A percentile compares a stretch with the other conserved stretches of the same genome.
These are phyloP conservation scores for Paramormyrops hopkinsi DNA, from an alignment of 2,797 vertebrate genomes.

Conservation along the genomic window DNA sequence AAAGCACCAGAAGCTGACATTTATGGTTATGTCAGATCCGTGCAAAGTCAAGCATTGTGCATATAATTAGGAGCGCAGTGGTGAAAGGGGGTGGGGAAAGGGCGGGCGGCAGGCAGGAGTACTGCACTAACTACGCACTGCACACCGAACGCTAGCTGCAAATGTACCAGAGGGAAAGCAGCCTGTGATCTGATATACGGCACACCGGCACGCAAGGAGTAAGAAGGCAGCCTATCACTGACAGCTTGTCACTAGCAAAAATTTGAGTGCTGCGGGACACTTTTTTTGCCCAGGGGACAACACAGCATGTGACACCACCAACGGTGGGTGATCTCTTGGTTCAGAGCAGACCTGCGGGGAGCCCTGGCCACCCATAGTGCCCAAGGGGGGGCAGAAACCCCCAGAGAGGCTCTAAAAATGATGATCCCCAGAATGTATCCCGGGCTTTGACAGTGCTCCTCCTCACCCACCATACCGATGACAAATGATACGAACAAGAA, in stretches of 20 bases:
- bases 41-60: conserved; percentile 39
- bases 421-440: background rate
- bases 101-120: background rate
- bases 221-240: background rate
- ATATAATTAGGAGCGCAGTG: conserved; percentile 34
- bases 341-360: background rate
- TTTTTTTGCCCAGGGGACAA: background rate
- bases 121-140: background rate
- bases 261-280: background rate
- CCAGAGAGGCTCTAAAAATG: background rate
- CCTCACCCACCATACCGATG: background rate
- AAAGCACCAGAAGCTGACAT: conserved; percentile 31
- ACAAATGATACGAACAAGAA: background rate
- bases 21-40: conserved; percentile 37
- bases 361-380: background rate
- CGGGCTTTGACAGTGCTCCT: background rate
- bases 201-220: background rate
- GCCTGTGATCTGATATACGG: background rate
- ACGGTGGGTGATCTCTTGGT: background rate
- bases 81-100: background rate
- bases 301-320: background rate
- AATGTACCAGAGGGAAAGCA: background rate
- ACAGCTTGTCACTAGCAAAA: background rate
- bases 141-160: background rate
- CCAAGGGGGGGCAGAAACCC: background rate